Percentiles rank a stretch among this genome's conserved stretches.
These are phyloP conservation scores for Potamarius usumacintae DNA, from an alignment of 2,113 vertebrate genomes.

Conservation along the genomic window DNA sequence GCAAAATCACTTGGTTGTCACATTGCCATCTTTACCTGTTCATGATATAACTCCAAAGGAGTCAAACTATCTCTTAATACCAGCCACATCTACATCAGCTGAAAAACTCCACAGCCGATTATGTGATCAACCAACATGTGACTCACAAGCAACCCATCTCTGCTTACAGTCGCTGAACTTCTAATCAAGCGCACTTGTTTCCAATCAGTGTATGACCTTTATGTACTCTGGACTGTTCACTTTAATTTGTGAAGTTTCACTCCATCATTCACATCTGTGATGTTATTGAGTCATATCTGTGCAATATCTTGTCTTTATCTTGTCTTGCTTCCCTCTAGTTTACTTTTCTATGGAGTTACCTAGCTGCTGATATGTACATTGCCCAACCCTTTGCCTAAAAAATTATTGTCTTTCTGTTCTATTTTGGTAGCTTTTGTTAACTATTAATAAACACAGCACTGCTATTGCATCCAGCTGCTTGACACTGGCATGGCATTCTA, in stretches of 20 bases:
- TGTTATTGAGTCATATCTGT: not conserved
- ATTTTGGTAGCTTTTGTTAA: not conserved
- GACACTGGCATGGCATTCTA: not conserved
- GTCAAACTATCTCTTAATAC: no score
- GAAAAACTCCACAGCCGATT: not conserved
- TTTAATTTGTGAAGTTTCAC: not conserved
- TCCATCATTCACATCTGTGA: not conserved
- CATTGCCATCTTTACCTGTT: no score
- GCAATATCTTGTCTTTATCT: no score
- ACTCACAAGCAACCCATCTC: not conserved
- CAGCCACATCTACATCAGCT: not conserved
- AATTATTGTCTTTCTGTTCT: not conserved
- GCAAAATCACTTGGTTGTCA: no score
- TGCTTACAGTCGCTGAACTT: not conserved
- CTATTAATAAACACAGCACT: not conserved
- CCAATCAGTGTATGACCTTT: not conserved
- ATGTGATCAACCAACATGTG: not conserved
- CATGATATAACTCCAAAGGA: no score
- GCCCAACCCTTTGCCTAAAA: not conserved
- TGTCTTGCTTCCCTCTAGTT: not conserved
- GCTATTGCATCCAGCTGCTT: not conserved
- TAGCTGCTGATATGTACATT: not conserved
- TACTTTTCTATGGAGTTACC: not conserved
- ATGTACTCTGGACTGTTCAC: not conserved
- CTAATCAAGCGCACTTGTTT: not conserved